Conservation (phyloP, 1,140 invertebrate species). For the Samia ricini region DNA sequence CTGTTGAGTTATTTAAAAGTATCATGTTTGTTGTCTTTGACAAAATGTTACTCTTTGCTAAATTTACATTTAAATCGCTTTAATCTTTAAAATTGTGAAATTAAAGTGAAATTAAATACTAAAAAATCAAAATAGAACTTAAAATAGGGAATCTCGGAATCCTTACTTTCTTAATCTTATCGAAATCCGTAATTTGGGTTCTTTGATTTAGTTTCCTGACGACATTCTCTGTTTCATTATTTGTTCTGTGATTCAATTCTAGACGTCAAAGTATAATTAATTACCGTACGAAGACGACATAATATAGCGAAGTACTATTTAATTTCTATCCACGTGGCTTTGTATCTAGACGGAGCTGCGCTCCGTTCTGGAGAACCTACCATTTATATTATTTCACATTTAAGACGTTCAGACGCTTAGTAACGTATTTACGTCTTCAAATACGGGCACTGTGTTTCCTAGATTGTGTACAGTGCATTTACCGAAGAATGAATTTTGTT, state of each 20-base stretch:
- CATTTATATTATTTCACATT: slow-evolving; percentile 36
- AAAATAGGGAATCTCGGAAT: too few species aligned
- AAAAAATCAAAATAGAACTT: too few species aligned
- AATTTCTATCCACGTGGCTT: slow-evolving; percentile 31
- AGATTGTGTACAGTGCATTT: slow-evolving; percentile 16
- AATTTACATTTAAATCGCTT: too few species aligned
- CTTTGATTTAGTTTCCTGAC: slow-evolving; percentile 35
- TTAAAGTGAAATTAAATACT: too few species aligned
- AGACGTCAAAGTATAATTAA: slow-evolving; percentile 46
- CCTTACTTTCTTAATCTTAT: background rate
- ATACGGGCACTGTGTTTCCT: slow-evolving; percentile 33
- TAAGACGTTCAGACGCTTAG: slow-evolving; percentile 40
- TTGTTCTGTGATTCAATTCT: slow-evolving; percentile 32
- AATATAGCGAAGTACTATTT: slow-evolving; percentile 10
- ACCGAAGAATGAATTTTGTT: too few species aligned
- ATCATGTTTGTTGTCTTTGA: too few species aligned
- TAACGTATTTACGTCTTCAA: slow-evolving; percentile 49
- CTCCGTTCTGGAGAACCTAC: slow-evolving; percentile 39
- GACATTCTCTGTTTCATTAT: slow-evolving; percentile 25
- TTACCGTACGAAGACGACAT: slow-evolving; percentile 36
- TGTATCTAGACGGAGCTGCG: slow-evolving; percentile 31
- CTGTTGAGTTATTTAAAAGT: too few species aligned
- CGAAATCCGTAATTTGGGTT: slow-evolving; percentile 11
- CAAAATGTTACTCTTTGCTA: too few species aligned
- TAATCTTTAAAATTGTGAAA: too few species aligned